Percentiles rank a stretch among this genome's conserved stretches.
These are phyloP conservation scores for Pecten maximus DNA, from an alignment of 2,888 invertebrate genomes.

Conservation along the genomic window DNA sequence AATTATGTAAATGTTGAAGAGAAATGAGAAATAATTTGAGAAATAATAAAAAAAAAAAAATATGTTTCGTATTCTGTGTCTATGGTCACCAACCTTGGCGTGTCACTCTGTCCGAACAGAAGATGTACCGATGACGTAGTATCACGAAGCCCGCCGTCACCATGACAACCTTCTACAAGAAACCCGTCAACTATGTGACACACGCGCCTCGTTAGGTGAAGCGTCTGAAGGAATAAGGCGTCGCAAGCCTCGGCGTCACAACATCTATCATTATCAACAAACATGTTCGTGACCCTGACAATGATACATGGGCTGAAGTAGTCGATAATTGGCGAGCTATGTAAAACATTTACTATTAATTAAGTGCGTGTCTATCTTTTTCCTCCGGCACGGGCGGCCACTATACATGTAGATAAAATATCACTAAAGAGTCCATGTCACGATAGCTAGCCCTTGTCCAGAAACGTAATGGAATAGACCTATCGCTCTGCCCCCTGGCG, in stretches of 20 bases:
- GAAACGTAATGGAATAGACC: not conserved
- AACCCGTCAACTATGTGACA: slow-evolving; percentile 16
- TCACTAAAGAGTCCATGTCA: not conserved
- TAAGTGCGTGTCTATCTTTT: not conserved
- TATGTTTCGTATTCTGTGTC: not conserved
- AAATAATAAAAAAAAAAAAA: too few species aligned
- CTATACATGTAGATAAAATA: not conserved
- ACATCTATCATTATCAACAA: slow-evolving; percentile 32
- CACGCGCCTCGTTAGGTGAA: slow-evolving; percentile 2
- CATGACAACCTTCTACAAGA: not conserved
- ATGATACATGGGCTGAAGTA: slow-evolving; percentile 20
- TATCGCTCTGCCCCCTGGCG: slow-evolving; percentile 29
- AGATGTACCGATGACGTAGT: not conserved
- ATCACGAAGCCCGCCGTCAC: not conserved
- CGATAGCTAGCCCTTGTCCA: not conserved
- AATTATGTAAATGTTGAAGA: too few species aligned
- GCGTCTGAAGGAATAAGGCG: not conserved
- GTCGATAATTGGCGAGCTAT: not conserved
- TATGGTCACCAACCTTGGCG: not conserved
- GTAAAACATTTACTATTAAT: slow-evolving; percentile 33
- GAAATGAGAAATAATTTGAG: too few species aligned
- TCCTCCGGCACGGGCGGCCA: not conserved
- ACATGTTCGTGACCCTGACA: slow-evolving; percentile 30
- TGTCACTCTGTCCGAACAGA: not conserved
- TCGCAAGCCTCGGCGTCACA: not conserved